These are phyloP conservation scores for Drosophila setosimentum DNA, from an alignment of 2,888 invertebrate genomes.

Conservation along the genomic window DNA sequence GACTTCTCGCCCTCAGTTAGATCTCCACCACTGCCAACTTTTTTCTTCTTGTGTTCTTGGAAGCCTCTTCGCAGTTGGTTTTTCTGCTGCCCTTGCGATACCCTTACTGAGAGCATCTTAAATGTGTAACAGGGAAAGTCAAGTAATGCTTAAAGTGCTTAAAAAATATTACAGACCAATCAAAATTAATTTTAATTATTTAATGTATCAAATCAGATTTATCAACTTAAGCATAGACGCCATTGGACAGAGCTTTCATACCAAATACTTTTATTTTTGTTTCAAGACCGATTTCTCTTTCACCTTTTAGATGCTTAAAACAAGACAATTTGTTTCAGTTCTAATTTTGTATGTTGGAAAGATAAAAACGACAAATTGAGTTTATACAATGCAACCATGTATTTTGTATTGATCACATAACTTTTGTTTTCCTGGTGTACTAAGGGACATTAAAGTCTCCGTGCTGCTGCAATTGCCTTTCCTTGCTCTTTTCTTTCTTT, in stretches of 20 bases:
- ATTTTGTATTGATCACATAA: conserved; percentile 29
- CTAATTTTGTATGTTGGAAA: background rate
- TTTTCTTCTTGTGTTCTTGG: conserved; percentile 29
- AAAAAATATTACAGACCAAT: background rate
- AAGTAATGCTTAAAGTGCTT: background rate
- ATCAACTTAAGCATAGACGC: background rate
- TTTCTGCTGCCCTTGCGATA: conserved; percentile 22
- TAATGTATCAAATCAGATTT: background rate
- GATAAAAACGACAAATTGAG: conserved; percentile 15
- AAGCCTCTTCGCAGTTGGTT: conserved; percentile 15
- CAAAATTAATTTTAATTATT: background rate
- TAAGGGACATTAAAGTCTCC: conserved; percentile 32
- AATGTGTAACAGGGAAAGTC: background rate
- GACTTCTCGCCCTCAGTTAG: background rate
- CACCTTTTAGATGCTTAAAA: background rate
- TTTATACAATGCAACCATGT: background rate
- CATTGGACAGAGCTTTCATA: background rate
- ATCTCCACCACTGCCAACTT: conserved; percentile 30
- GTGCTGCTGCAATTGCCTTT: conserved; percentile 30
- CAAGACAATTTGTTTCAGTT: background rate
- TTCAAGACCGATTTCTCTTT: background rate
- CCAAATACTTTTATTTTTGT: background rate
- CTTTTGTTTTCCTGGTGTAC: conserved; percentile 15
- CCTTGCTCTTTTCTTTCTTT: conserved; percentile 53
- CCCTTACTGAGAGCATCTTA: conserved; percentile 23